Evolutionary conservation across 2,888 invertebrate genomes (phyloP).

Genomic region (Drosophila barbarae): DNA sequence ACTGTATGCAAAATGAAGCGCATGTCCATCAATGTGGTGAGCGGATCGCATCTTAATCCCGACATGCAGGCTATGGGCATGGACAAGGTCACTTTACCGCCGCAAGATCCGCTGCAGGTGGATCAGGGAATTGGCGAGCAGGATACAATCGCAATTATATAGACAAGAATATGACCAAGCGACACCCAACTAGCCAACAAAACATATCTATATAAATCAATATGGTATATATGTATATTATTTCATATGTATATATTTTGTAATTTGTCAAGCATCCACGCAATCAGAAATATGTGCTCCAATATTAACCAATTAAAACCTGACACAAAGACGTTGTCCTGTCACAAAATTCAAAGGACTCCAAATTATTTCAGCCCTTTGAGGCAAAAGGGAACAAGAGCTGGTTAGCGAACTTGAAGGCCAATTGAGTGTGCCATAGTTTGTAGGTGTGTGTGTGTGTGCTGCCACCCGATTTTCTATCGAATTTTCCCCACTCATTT

Average conservation of each 20-base stretch:
- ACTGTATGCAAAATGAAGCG: not conserved
- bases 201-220: not conserved
- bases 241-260: constrained; percentile 1
- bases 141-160: not conserved
- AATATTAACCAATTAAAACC: not conserved
- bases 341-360: constrained; percentile 10
- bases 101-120: constrained; percentile 1
- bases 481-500: constrained; percentile 2
- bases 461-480: not conserved
- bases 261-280: not conserved
- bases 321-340: not conserved
- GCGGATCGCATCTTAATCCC: not conserved
- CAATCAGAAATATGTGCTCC: not conserved
- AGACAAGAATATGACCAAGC: not conserved
- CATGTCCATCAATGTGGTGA: not conserved
- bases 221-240: not conserved
- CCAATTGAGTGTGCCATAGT: constrained; percentile 59
- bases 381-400: constrained; percentile 11
- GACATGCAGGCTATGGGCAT: not conserved
- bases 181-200: not conserved
- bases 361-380: constrained; percentile 4
- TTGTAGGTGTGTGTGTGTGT: constrained; percentile 10
- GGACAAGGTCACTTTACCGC: not conserved
- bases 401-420: constrained; percentile 32
- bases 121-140: not conserved